These are phyloP conservation scores for Scaptomyza montana DNA, from an alignment of 1,140 invertebrate species.

Conservation along the genomic window DNA sequence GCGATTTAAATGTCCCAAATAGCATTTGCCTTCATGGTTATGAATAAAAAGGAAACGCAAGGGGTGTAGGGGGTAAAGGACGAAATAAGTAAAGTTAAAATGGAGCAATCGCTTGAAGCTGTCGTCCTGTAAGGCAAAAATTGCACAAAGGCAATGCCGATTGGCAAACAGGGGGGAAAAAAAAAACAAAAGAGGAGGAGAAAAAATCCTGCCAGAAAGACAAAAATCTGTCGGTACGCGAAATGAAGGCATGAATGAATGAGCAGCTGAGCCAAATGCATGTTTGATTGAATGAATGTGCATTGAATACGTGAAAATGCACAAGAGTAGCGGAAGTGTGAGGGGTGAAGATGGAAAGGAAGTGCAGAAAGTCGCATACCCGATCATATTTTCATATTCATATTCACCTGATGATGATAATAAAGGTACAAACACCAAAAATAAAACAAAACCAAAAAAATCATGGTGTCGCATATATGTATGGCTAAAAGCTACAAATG, in stretches of 20 bases:
- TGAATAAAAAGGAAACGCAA: slow-evolving; percentile 28
- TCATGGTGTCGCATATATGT: slow-evolving; percentile 56
- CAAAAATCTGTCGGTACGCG: slow-evolving; percentile 44
- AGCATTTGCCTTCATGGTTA: slow-evolving; percentile 13
- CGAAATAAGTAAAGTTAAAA: slow-evolving; percentile 3
- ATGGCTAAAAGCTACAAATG: slow-evolving; percentile 51
- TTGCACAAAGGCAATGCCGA: slow-evolving; percentile 49
- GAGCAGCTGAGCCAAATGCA: slow-evolving; percentile 55
- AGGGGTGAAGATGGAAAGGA: neutral
- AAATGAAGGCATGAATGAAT: slow-evolving; percentile 63
- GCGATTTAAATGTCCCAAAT: slow-evolving; percentile 34
- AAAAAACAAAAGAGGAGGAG: neutral
- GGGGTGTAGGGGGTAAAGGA: neutral
- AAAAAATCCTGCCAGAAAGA: slow-evolving; percentile 19
- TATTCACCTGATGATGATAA: slow-evolving; percentile 42
- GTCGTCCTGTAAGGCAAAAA: slow-evolving; percentile 30
- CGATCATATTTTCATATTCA: slow-evolving; percentile 45
- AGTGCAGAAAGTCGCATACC: slow-evolving; percentile 1
- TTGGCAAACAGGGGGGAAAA: slow-evolving; percentile 8
- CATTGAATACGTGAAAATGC: slow-evolving; percentile 51
- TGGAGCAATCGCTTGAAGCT: slow-evolving; percentile 34
- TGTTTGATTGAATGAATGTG: slow-evolving; percentile 73
- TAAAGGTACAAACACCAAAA: slow-evolving; percentile 24
- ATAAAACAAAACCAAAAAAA: neutral
- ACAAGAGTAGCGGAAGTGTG: slow-evolving; percentile 35